A percentile compares a stretch with the other conserved stretches of the same genome.
Conservation (phyloP, 2,797 vertebrate species). For the Pseudopleuronectes americanus region DNA sequence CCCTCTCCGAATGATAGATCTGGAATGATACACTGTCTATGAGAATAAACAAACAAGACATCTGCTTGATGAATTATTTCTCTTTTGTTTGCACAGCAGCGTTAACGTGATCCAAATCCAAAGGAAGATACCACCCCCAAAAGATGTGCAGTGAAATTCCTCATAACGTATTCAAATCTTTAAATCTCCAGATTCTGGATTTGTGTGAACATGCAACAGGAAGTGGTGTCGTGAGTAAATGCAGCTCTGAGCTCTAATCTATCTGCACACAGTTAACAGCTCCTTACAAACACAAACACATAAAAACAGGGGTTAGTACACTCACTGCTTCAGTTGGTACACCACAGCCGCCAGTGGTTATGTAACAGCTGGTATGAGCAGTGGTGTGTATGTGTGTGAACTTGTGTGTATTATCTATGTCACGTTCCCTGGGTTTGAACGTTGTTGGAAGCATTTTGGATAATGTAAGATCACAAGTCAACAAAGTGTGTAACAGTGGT, state of each 20-base stretch:
- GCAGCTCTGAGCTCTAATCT: conserved; percentile 11
- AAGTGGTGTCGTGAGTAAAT: too few relatives aligned
- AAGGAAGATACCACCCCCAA: too few relatives aligned
- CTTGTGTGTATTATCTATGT: conserved; percentile 12
- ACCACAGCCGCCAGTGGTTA: conserved; percentile 40
- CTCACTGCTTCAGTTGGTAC: neutral
- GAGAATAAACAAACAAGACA: neutral
- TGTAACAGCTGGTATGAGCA: conserved; percentile 41
- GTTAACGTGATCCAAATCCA: too few relatives aligned
- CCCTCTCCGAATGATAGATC: neutral
- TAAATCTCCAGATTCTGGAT: too few relatives aligned
- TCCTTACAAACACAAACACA: neutral
- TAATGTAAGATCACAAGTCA: too few relatives aligned
- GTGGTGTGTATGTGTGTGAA: neutral
- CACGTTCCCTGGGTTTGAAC: too few relatives aligned
- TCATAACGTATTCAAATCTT: too few relatives aligned
- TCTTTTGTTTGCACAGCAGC: neutral
- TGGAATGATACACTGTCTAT: neutral
- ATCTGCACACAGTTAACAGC: conserved; percentile 12
- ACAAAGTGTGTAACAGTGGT: too few relatives aligned
- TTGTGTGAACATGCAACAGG: too few relatives aligned
- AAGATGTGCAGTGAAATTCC: too few relatives aligned
- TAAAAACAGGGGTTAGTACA: neutral
- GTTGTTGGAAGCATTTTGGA: too few relatives aligned
- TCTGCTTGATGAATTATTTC: neutral